Conservation (phyloP, 2,113 vertebrate species). For the Turnix velox region DNA sequence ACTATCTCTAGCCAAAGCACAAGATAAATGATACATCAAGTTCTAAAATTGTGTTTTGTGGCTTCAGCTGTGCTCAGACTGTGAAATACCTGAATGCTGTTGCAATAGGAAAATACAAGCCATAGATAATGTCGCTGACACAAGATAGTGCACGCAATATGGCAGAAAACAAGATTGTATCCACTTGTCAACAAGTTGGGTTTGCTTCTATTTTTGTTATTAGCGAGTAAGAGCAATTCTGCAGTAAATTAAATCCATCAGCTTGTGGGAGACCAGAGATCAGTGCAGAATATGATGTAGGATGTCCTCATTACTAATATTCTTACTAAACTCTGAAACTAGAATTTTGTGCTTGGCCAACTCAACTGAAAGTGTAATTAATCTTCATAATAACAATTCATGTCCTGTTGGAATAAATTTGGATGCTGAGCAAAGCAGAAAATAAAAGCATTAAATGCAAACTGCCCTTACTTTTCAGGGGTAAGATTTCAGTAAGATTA, state of each 20-base stretch:
- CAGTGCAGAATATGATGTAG: background rate
- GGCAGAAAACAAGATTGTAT: background rate
- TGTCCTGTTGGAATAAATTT: background rate
- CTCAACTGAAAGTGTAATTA: background rate
- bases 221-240: background rate
- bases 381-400: background rate
- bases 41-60: background rate
- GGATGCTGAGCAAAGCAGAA: background rate
- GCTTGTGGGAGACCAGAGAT: background rate
- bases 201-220: slow-evolving; percentile 5
- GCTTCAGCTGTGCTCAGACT: background rate
- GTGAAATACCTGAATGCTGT: slow-evolving; percentile 21
- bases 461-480: background rate
- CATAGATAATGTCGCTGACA: background rate
- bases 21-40: background rate
- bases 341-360: background rate
- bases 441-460: background rate
- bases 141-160: background rate
- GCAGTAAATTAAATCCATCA: slow-evolving; percentile 18
- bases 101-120: slow-evolving; percentile 26
- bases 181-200: background rate
- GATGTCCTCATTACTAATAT: background rate
- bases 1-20: background rate
- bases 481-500: background rate
- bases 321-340: background rate